Evolutionary conservation across 2,888 invertebrate genomes (phyloP).

Genomic region (Eristalinus sepulchralis): DNA sequence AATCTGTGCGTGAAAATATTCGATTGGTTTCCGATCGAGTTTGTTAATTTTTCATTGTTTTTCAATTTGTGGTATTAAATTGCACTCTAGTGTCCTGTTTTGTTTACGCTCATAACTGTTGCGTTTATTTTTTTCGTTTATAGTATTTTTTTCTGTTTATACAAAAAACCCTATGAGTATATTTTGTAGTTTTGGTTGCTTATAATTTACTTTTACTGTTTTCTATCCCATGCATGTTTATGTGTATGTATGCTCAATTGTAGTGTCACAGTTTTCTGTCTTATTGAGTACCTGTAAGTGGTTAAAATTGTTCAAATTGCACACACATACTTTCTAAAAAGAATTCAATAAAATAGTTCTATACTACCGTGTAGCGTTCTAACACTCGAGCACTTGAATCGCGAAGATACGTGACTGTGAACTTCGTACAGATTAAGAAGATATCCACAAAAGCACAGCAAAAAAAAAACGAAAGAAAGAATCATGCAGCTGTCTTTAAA

Average conservation of each 20-base stretch:
- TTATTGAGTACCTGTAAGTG: neutral
- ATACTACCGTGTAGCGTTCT: neutral
- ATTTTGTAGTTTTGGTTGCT: neutral
- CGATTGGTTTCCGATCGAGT: conserved; percentile 56
- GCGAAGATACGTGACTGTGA: neutral
- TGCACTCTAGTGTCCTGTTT: conserved; percentile 51
- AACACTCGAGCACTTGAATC: neutral
- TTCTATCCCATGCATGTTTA: neutral
- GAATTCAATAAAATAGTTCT: neutral
- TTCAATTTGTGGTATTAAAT: conserved; percentile 33
- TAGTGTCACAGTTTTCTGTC: neutral
- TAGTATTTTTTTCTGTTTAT: conserved; percentile 8
- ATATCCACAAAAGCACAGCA: neutral
- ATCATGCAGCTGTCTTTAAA: neutral
- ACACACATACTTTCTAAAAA: neutral
- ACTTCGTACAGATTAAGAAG: neutral
- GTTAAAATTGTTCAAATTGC: neutral
- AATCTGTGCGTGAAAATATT: conserved; percentile 53
- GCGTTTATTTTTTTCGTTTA: neutral
- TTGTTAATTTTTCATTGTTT: conserved; percentile 19
- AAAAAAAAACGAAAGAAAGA: neutral
- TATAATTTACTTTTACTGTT: neutral
- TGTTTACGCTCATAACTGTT: neutral
- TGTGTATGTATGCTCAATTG: neutral
- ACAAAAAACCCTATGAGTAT: conserved; percentile 23